A percentile compares a stretch with the other conserved stretches of the same genome.
These are phyloP conservation scores for Myocastor coypus DNA, from an alignment of 2,113 vertebrate genomes.

Conservation along the genomic window DNA sequence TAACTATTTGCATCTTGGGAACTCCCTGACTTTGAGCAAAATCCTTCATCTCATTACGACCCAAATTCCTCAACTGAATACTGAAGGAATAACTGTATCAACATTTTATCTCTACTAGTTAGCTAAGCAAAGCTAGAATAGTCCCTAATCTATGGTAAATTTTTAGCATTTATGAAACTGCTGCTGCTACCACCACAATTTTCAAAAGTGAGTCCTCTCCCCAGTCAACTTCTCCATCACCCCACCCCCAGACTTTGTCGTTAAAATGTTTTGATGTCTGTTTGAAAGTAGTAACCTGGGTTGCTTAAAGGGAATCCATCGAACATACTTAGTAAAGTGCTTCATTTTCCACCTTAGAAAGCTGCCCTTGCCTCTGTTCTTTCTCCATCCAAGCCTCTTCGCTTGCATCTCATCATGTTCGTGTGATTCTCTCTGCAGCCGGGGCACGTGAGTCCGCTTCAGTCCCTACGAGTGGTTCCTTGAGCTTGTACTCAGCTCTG, in stretches of 20 bases:
- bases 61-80: background rate
- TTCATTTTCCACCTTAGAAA: background rate
- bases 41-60: background rate
- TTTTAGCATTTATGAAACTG: background rate
- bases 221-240: background rate
- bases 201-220: background rate
- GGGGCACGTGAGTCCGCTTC: background rate
- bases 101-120: background rate
- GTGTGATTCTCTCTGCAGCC: background rate
- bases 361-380: background rate
- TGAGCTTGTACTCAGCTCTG: background rate
- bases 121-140: background rate
- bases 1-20: background rate
- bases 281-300: no score
- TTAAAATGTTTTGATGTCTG: background rate
- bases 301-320: background rate
- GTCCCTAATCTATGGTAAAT: background rate
- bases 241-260: background rate
- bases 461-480: no score
- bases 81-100: background rate
- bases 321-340: background rate
- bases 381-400: background rate
- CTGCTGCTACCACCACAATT: background rate
- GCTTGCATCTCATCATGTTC: background rate
- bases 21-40: background rate